Percentiles rank a stretch among this genome's conserved stretches.
phyloP scores from a whole-genome alignment of 2,888 invertebrate genomes.

The Drosophila neonasuta region DNA sequence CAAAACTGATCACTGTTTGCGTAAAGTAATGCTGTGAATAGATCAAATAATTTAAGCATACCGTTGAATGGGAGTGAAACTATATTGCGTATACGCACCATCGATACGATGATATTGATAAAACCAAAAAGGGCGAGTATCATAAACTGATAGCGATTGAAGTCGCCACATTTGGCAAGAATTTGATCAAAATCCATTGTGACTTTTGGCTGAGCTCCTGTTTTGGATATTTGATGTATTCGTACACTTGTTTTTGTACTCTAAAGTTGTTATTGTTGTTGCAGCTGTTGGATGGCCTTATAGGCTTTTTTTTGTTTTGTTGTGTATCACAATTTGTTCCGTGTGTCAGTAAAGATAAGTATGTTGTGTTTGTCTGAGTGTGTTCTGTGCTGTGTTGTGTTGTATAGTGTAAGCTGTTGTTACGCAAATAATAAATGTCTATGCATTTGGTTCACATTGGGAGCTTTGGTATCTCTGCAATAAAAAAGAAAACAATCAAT shows the following conservation, averaged over 20 bases:
- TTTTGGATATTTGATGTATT: conserved; percentile 5
- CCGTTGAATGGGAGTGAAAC: not conserved
- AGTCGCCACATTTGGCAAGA: conserved; percentile 84
- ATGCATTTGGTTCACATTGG: conserved; percentile 61
- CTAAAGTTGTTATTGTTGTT: conserved; percentile 17
- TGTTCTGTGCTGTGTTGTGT: conserved; percentile 8
- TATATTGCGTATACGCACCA: conserved; percentile 65
- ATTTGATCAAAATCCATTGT: conserved; percentile 84
- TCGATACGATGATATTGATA: conserved; percentile 84
- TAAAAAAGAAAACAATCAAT: conserved; percentile 2
- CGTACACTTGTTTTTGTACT: conserved; percentile 44
- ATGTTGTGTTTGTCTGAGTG: conserved; percentile 13
- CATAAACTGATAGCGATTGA: conserved; percentile 84
- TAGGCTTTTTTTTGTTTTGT: conserved; percentile 7
- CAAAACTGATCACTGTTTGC: conserved; percentile 85
- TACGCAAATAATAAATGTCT: conserved; percentile 41
- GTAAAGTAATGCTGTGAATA: conserved; percentile 83
- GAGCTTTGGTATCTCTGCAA: conserved; percentile 50
- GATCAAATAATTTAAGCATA: not conserved
- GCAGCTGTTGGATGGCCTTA: conserved; percentile 16
- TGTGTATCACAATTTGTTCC: conserved; percentile 63
- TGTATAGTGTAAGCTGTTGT: conserved; percentile 31
- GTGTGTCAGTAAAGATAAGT: conserved; percentile 9
- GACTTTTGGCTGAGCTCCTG: conserved; percentile 17
- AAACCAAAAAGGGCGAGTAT: conserved; percentile 84